Percentiles rank a stretch among this genome's conserved stretches.
These are phyloP conservation scores for Lathamus discolor DNA, from an alignment of 2,113 vertebrate genomes.

Conservation along the genomic window DNA sequence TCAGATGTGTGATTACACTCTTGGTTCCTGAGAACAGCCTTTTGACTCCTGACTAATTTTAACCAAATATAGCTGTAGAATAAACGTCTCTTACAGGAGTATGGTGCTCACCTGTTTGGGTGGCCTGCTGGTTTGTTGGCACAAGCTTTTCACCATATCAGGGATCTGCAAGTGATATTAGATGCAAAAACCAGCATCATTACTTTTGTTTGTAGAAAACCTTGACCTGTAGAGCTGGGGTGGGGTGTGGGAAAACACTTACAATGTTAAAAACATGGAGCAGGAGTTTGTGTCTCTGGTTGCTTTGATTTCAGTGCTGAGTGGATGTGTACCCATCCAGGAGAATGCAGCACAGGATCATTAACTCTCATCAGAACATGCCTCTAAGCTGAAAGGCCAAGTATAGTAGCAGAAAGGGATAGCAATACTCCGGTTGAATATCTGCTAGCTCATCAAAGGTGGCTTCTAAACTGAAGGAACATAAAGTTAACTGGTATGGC, in stretches of 20 bases:
- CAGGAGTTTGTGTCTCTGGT: not conserved
- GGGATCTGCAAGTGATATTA: not conserved
- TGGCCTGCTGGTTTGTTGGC: not conserved
- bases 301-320: not conserved
- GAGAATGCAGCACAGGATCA: not conserved
- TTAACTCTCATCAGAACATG: not conserved
- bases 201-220: not conserved
- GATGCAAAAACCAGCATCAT: not conserved
- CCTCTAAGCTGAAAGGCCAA: not conserved
- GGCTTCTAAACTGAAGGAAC: not conserved
- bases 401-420: not conserved
- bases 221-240: not conserved
- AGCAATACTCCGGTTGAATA: not conserved
- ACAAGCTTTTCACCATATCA: not conserved
- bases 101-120: not conserved
- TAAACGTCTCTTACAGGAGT: not conserved
- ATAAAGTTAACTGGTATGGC: not conserved
- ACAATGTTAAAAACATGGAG: not conserved
- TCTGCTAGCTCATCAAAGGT: not conserved
- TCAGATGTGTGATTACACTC: not conserved
- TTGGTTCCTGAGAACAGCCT: not conserved
- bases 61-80: not conserved
- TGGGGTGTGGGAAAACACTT: not conserved
- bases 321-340: not conserved
- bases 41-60: not conserved